Percentiles rank a stretch among this genome's conserved stretches.
Conservation (phyloP, 2,888 invertebrate species). For the Endotricha flammealis region DNA sequence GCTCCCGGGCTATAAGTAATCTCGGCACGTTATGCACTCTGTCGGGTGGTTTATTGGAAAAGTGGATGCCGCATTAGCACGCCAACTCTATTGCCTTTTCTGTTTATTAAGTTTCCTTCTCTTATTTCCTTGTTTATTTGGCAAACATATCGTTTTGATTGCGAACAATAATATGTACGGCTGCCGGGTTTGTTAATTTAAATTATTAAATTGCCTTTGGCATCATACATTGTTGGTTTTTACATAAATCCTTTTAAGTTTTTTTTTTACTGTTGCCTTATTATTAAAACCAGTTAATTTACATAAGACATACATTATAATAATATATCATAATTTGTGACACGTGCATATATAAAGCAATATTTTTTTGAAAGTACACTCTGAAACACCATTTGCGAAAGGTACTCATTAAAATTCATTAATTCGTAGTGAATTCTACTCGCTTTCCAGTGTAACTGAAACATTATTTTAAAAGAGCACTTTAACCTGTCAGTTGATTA, state of each 20-base stretch:
- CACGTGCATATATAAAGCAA: too few species aligned
- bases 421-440: slow-evolving; percentile 27
- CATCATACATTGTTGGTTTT: too few species aligned
- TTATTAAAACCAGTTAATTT: too few species aligned
- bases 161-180: too few species aligned
- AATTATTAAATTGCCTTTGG: too few species aligned
- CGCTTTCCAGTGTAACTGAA: slow-evolving; percentile 3
- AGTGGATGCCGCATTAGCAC: slow-evolving; percentile 43
- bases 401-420: slow-evolving; percentile 40
- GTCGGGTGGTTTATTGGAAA: slow-evolving; percentile 64
- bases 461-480: slow-evolving; percentile 14
- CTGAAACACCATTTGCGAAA: slow-evolving; percentile 15
- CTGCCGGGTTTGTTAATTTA: too few species aligned
- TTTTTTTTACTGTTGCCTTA: too few species aligned
- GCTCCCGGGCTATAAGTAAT: slow-evolving; percentile 63
- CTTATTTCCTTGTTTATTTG: slow-evolving; percentile 1
- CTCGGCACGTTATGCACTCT: slow-evolving; percentile 67
- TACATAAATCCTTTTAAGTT: too few species aligned
- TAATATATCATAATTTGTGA: too few species aligned
- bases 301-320: too few species aligned
- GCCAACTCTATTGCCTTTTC: slow-evolving; percentile 31
- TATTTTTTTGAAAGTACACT: too few species aligned
- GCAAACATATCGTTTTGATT: background rate
- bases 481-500: slow-evolving; percentile 6
- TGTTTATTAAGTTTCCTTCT: slow-evolving; percentile 7